phyloP scores from a whole-genome alignment of 2,888 invertebrate genomes.

The Lithophane socia region DNA sequence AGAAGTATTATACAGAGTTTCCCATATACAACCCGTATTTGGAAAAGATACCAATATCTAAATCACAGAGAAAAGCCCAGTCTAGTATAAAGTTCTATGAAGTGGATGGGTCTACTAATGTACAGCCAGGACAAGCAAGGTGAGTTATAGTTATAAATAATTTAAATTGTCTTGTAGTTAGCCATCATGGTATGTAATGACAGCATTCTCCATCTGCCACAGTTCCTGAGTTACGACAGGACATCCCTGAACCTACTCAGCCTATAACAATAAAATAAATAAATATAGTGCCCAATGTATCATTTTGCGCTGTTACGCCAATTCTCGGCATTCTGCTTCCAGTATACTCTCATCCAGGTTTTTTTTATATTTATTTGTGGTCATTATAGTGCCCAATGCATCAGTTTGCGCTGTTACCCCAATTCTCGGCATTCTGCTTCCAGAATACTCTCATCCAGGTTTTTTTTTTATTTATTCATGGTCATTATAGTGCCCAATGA shows the following conservation, averaged over 20 bases:
- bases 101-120: constrained; percentile 95
- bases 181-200: not conserved
- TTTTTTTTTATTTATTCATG: too few species aligned
- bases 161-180: not conserved
- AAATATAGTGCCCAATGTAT: too few species aligned
- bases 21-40: constrained; percentile 99
- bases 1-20: constrained; percentile 99
- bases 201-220: not conserved
- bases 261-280: too few species aligned
- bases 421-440: not conserved
- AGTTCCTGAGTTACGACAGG: too few species aligned
- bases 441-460: not conserved
- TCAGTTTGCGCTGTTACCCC: not conserved
- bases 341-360: too few species aligned
- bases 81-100: constrained; percentile 99
- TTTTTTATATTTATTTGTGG: too few species aligned
- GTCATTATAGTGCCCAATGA: too few species aligned
- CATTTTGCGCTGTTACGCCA: too few species aligned
- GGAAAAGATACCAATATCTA: constrained; percentile 96
- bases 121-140: constrained; percentile 93
- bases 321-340: too few species aligned
- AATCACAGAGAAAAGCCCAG: constrained; percentile 94
- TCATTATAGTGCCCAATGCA: too few species aligned
- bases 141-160: constrained; percentile 63
- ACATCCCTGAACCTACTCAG: too few species aligned